phyloP scores from a whole-genome alignment of 2,113 vertebrate genomes.

The Brachypteracias leptosomus region DNA sequence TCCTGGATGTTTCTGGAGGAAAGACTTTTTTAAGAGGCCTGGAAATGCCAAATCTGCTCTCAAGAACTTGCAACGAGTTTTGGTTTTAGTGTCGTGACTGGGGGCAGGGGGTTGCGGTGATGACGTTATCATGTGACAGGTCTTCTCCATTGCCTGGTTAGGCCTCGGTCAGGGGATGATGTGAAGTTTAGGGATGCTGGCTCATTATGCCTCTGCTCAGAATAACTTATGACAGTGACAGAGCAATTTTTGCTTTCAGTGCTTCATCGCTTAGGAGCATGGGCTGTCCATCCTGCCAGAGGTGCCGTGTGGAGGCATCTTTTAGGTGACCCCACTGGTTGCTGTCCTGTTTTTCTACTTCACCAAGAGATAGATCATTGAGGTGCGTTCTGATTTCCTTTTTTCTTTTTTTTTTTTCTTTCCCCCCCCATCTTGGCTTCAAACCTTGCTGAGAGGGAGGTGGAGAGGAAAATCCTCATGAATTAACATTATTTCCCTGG shows the following conservation, averaged over 20 bases:
- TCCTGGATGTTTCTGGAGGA: not conserved
- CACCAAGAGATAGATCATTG: not conserved
- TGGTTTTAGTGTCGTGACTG: not conserved
- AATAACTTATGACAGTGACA: not conserved
- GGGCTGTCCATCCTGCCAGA: not conserved
- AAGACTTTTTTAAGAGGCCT: not conserved
- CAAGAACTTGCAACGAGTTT: not conserved
- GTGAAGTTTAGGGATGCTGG: not conserved
- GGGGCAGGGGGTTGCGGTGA: not conserved
- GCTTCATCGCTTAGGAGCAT: not conserved
- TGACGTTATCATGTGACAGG: not conserved
- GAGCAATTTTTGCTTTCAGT: not conserved
- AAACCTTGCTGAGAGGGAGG: constrained; percentile 44
- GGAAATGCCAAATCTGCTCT: constrained; percentile 11
- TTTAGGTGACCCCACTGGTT: not conserved
- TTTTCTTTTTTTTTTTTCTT: not conserved
- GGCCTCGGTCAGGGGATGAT: not conserved
- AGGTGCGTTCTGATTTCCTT: not conserved
- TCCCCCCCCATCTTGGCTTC: not conserved
- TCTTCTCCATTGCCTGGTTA: not conserved
- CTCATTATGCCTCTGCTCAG: not conserved
- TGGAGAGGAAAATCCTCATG: constrained; percentile 51
- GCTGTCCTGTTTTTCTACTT: not conserved
- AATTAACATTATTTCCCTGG: constrained; percentile 58
- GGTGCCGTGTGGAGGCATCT: not conserved